Evolutionary conservation across 2,888 invertebrate genomes (phyloP).

Genomic region (Nomada fabriciana): DNA sequence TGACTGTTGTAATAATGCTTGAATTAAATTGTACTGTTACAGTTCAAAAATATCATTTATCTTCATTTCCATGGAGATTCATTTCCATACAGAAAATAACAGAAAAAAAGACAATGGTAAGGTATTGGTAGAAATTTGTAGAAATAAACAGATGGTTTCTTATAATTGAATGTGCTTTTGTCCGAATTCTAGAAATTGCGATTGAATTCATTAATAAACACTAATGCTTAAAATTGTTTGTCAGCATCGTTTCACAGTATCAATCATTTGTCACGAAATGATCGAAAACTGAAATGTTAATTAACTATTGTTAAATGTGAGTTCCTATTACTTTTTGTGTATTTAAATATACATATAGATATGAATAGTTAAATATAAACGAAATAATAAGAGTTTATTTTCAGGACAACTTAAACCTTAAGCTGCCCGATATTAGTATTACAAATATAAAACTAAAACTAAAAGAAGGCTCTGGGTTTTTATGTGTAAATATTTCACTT

Average conservation of each 20-base stretch:
- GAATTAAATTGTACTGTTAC: slow-evolving; percentile 53
- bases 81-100: slow-evolving; percentile 64
- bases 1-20: background rate
- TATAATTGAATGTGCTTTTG: background rate
- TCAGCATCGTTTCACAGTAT: background rate
- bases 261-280: background rate
- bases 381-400: background rate
- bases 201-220: background rate
- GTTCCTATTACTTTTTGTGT: background rate
- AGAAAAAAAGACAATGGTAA: slow-evolving; percentile 59
- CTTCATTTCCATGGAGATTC: slow-evolving; percentile 73
- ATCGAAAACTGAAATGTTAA: background rate
- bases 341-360: background rate
- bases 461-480: too few species aligned
- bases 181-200: background rate
- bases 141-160: slow-evolving; percentile 1
- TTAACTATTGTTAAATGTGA: background rate
- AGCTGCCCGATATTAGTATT: too few species aligned
- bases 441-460: too few species aligned
- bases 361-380: background rate
- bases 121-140: background rate
- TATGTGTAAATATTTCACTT: too few species aligned
- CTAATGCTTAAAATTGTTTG: background rate
- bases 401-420: background rate
- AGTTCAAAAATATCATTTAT: slow-evolving; percentile 75